These are phyloP conservation scores for Sandelia bainsii DNA, from an alignment of 2,797 vertebrate genomes.

Conservation along the genomic window DNA sequence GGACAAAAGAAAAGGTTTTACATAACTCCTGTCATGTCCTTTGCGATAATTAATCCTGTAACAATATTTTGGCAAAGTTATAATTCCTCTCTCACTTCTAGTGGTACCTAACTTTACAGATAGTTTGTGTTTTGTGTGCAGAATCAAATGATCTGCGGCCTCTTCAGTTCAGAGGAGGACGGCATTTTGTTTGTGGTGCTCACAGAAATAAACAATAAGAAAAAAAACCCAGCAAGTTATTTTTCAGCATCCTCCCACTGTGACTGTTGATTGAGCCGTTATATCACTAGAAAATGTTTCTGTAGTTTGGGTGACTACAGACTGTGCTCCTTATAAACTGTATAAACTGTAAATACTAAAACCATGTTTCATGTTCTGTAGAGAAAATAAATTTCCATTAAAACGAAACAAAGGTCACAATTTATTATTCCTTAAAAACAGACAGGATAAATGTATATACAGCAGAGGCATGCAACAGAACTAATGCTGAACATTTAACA, in stretches of 20 bases:
- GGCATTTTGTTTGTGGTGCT: too few species aligned
- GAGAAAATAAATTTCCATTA: slow-evolving; percentile 65
- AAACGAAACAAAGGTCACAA: slow-evolving; percentile 87
- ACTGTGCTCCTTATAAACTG: slow-evolving; percentile 10
- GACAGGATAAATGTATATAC: slow-evolving; percentile 93
- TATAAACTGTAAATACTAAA: slow-evolving; percentile 72
- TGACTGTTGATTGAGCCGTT: too few species aligned
- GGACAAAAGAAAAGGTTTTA: slow-evolving; percentile 1
- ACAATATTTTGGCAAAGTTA: too few species aligned
- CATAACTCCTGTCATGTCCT: background rate
- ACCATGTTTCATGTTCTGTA: slow-evolving; percentile 1
- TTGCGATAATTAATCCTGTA: too few species aligned
- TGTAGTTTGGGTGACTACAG: background rate
- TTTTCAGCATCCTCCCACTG: too few species aligned
- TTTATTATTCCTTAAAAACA: slow-evolving; percentile 97
- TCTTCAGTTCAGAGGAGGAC: too few species aligned
- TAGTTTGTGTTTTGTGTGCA: background rate
- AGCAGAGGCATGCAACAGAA: slow-evolving; percentile 86
- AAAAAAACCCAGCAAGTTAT: too few species aligned
- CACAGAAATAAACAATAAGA: too few species aligned
- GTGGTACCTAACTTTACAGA: background rate
- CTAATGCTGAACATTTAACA: slow-evolving; percentile 61
- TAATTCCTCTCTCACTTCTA: background rate
- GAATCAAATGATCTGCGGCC: background rate
- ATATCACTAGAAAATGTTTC: too few species aligned